Evolutionary conservation across 2,888 invertebrate genomes (phyloP).

Genomic region (Artemia sinica): DNA sequence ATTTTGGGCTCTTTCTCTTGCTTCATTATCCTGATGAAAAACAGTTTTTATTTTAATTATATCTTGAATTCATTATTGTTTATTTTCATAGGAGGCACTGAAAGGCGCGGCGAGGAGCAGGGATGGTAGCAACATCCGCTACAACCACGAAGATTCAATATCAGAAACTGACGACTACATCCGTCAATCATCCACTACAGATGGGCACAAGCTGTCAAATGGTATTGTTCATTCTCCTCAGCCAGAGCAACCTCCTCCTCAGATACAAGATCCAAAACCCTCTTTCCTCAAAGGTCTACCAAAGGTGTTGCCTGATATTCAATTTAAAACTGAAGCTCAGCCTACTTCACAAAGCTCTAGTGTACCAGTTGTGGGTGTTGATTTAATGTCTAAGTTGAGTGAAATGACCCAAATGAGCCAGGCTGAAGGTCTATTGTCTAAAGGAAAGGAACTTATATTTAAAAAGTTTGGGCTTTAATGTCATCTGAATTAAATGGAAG

Average conservation of each 20-base stretch:
- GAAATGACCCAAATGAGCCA: constrained; percentile 60
- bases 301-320: constrained; percentile 16
- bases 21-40: no score
- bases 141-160: constrained; percentile 18
- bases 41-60: no score
- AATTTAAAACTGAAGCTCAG: constrained; percentile 23
- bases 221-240: not conserved
- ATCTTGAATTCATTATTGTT: not conserved
- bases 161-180: constrained; percentile 20
- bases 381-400: constrained; percentile 67
- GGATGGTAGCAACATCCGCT: constrained; percentile 21
- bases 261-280: not conserved
- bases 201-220: constrained; percentile 2
- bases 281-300: constrained; percentile 15
- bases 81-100: constrained; percentile 8
- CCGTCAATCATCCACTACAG: constrained; percentile 8
- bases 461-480: constrained; percentile 64
- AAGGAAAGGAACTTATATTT: constrained; percentile 82
- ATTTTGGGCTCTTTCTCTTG: no score
- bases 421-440: constrained; percentile 73
- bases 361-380: constrained; percentile 32
- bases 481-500: no score
- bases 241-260: not conserved
- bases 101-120: constrained; percentile 15
- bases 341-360: constrained; percentile 21